Evolutionary conservation across 1,140 invertebrate genomes (phyloP), one percentile per base, ranked within the genome.

Genomic region (Drosophila navojoa): DNA sequence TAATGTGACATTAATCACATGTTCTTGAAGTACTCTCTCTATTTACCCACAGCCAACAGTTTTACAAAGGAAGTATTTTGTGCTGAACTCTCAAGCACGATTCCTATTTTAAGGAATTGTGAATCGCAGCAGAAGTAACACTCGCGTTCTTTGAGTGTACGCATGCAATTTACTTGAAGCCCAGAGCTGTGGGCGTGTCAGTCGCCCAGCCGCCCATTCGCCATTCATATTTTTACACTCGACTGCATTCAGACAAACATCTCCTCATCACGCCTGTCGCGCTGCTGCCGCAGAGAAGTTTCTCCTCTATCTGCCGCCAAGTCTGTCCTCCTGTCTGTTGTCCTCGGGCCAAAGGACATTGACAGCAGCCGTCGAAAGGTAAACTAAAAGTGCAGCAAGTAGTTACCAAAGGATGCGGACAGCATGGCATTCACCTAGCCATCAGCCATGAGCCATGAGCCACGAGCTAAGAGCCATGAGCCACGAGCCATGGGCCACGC

Each of bases 211-310:
- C 63, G 77, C 77, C 81, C 81, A 85, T 74, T 63, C 73, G 70
- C 68, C 81, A 86, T 86, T 86, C 81, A 86, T 86, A 86, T 86
- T 87, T 87, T 81, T 87, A 68, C 81, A 86, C 81, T 76, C 68
- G 54, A 84, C 66, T 87, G 81, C 78, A 78, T 72, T 81, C 74
- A 71, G 76, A 86, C 82, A 85, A 80, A 64, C 50, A 75, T 63
- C 27, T 60, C 19, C 47, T 29, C 25, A 44, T 22, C 50, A 32
- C 35, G 47, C 42, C 27, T 19, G 44, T 62, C 35, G 54, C 50
- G 22, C 25, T 29, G 60, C 45, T 6, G 6, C 29, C 22, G 25
- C n/a, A 45, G 42, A 16, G 42, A 16, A 45, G 42, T 16, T 15
- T 45, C 50, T 32, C n/a, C 9, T 49, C 25, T 44, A 29, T 35